Base-by-base conservation (phyloP, 1,140 invertebrate genomes). In the Megathymus violae region DNA sequence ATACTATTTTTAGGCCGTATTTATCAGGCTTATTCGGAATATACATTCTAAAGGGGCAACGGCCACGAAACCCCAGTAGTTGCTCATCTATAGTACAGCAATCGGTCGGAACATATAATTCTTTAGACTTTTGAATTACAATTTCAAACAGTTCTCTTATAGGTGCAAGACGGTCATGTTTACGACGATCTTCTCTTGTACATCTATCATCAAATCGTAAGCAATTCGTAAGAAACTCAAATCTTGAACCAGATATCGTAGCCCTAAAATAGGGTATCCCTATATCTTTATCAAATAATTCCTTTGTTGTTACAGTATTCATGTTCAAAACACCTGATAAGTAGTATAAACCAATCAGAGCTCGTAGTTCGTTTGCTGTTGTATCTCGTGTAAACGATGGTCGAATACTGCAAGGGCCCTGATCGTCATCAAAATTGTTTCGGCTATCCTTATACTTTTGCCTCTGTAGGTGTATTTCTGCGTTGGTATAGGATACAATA, bases 31-130 rank as follows among this genome's bases (percentile, higher is more conserved):
- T 67, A 13, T 14, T 56, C 4, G 58, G 64, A 10, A 93, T 86
- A 56, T 89, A 92, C 58, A 88, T 80, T 25, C 74, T 41, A 51
- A 91, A 91, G 11, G 17, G 22, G 73, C 87, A 91, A 16, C 77
- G 61, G 16, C 89, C 91, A 48, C 82, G 47, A 64, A 89, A 92
- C 7, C 59, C 60, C 54, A 77, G 58, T 1, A 92, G 67, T 67
- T 80, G 87, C 67, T 92, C 85, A 65, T 92, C 89, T 17, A 91
- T 78, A n/a, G 78, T 88, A 4, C 84, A 62, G 13, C 72, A 70
- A 63, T 83, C 73, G 43, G 64, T 58, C n/a, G 69, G 54, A 27
- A 67, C 62, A 50, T 83, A 88, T 1, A 69, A 78, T 85, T 78
- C 69, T 41, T 82, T 59, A 65, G 79, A 89, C 3, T 76, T 84